Conservation (phyloP, 2,113 vertebrate species). For the Erythrocercus mccallii region DNA sequence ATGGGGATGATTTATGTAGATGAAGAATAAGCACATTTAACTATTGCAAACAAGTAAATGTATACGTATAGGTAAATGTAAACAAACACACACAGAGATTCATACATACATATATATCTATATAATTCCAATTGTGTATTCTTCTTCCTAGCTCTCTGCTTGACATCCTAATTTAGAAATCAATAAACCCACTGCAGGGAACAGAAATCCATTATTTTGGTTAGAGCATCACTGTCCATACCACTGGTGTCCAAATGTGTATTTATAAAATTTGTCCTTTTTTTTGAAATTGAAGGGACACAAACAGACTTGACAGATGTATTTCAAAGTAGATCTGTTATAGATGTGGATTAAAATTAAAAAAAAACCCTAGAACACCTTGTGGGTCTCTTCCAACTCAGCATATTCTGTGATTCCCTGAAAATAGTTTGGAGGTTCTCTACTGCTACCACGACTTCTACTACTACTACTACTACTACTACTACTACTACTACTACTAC, state of each 20-base stretch:
- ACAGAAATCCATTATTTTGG: neutral
- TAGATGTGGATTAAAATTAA: neutral
- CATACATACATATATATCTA: neutral
- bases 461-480: neutral
- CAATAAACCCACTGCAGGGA: neutral
- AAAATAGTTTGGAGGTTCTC: neutral
- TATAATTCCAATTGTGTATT: neutral
- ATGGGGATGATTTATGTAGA: neutral
- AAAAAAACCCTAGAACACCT: neutral
- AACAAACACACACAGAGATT: fast-evolving
- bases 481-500: neutral
- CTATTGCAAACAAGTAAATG: neutral
- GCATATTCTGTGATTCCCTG: neutral
- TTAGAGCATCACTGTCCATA: neutral
- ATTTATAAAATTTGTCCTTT: neutral
- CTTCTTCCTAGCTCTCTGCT: neutral
- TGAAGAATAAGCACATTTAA: neutral
- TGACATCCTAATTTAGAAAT: neutral
- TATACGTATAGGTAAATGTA: neutral
- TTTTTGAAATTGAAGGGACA: neutral
- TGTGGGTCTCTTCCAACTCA: neutral
- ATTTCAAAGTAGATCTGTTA: neutral
- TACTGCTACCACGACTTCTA: no score
- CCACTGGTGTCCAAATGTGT: neutral
- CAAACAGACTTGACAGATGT: neutral